Percentiles rank a stretch among this genome's conserved stretches.
Conservation (phyloP, 2,888 invertebrate species). For the Epinotia demarniana region DNA sequence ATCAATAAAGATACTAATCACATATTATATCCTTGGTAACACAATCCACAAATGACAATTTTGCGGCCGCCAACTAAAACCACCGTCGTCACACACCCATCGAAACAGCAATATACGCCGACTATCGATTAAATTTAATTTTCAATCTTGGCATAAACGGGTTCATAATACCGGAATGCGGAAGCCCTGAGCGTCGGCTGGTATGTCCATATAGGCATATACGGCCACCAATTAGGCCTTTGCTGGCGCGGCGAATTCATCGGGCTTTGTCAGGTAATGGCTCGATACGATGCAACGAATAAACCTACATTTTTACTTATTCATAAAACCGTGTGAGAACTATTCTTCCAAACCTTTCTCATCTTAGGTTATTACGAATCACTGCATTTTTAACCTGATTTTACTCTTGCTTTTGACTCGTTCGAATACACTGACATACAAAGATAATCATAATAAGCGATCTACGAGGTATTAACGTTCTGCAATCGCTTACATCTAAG, state of each 20-base stretch:
- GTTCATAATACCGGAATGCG: slow-evolving; percentile 40
- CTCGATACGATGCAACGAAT: neutral
- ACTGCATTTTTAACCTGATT: too few relatives aligned
- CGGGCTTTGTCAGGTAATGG: slow-evolving; percentile 17
- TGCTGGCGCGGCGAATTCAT: slow-evolving; percentile 19
- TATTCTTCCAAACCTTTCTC: too few relatives aligned
- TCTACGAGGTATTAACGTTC: too few relatives aligned
- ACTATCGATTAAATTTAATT: slow-evolving; percentile 38
- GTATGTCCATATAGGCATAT: slow-evolving; percentile 9
- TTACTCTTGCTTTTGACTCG: too few relatives aligned
- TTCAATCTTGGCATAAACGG: slow-evolving; percentile 30
- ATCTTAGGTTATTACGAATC: too few relatives aligned
- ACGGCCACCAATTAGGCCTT: slow-evolving; percentile 35
- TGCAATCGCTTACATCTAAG: too few relatives aligned
- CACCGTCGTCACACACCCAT: neutral
- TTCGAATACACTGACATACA: too few relatives aligned
- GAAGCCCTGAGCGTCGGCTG: slow-evolving; percentile 15
- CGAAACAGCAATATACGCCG: slow-evolving; percentile 6
- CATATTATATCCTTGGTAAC: neutral
- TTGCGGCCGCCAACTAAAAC: neutral
- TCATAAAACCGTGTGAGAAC: neutral
- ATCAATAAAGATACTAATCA: neutral
- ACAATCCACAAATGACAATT: neutral
- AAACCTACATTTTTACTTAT: neutral
- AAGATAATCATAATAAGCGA: too few relatives aligned